Evolutionary conservation across 2,113 vertebrate genomes (phyloP), one percentile per base, ranked within the genome.

Genomic region (Mesoclemmys tuberculata): DNA sequence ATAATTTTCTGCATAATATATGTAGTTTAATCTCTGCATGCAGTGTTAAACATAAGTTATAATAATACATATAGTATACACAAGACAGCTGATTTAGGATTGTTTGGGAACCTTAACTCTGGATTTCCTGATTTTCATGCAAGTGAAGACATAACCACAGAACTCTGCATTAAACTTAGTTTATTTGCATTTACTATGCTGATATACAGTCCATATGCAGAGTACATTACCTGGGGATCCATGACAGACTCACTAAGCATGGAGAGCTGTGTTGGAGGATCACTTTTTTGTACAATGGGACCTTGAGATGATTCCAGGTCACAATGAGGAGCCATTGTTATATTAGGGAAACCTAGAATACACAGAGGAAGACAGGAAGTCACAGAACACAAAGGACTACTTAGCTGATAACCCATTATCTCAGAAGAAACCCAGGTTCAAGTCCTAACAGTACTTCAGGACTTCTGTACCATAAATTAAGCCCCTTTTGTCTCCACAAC

Each of bases 261-360:
- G 22, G 98, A 98, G 88, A 98, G 97, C 68, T 98, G 98, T 49
- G 98, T 98, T 44, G 98, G 92, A 84, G 96, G 98, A 96, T 99
- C 98, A 94, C 96, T 92, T 96, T 96, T 98, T 96, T 98, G 98
- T 46, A 97, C 93, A 35, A 98, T 96, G 82, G 98, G 98, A 88
- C 98, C 94, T 18, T 97, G 97, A 61, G 98, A 98, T 5, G 97
- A 96, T 95, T 98, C 98, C 92, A 97, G 91, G 84, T 98, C 98
- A 97, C 96, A 97, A 92, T 98, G 97, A 83, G 99, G 99, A 90
- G 99, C 99, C 96, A 99, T 88, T 21, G 99, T 99, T 89, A 99
- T 98, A 95, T 98, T 99, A 12, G 99, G 99, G 95, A 99, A 99
- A 31, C 99, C 99, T 99, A 93, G 2, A 68, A 44, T 96, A 96